Evolutionary conservation across 2,113 vertebrate genomes (phyloP), one percentile per base, ranked within the genome.

Genomic region (Sylvietta virens): DNA sequence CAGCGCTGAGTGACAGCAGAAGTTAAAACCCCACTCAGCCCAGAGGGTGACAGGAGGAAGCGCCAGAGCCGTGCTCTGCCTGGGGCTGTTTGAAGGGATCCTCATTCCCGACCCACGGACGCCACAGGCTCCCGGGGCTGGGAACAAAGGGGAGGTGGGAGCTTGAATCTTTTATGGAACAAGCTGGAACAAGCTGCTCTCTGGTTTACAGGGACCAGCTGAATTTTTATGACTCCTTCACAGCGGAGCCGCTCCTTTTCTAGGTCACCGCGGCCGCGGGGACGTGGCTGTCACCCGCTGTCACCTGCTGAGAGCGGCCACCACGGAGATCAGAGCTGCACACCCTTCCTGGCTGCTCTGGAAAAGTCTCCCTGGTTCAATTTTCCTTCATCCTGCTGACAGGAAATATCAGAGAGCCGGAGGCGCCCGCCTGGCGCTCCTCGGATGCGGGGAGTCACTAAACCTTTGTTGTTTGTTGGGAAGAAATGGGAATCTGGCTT

Each of bases 391-490:
- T 80, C 62, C 64, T 8, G 44, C 76, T 60, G 71, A 9, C 58
- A 44, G 76, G 23, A 44, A 91, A 69, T 10, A 69, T 15, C 80
- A 51, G 37, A 58, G 70, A 57, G 82, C 47, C 3, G 10, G 51
- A 85, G 71, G 79, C n/a, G 3, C n/a, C 70, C 1, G 3, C 61
- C 48, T 9, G 8, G 39, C 0, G 0, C 81, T 19, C 26, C 64
- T 21, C 3, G 4, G 45, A 10, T n/a, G 47, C 27, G 0, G 6
- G 24, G 60, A 74, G 28, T 18, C 3, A 2, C 11, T 28, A 28
- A 64, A n/a, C 1, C 12, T 7, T 7, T 16, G 16, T 1, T 1
- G 1, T 28, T 60, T 20, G 0, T 28, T 11, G 33, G 64, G n/a
- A 24, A n/a, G 11, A 20, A 53, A 78, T 3, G 7, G 18, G 23